phyloP scores from a whole-genome alignment of 2,888 invertebrate species.

The Venustoraphidia nigricollis region DNA sequence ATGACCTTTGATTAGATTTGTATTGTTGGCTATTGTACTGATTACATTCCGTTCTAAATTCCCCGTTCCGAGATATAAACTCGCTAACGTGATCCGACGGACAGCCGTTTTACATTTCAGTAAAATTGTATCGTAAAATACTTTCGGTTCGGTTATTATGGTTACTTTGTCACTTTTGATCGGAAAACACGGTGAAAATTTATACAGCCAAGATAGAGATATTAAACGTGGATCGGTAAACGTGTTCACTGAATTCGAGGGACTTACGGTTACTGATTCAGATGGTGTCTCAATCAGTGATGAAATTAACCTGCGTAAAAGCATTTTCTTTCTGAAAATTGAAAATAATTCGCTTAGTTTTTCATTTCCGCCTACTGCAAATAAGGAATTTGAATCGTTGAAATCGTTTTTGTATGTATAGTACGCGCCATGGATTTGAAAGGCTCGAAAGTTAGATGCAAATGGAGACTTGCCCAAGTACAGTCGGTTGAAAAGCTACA shows the following conservation, averaged over 20 bases:
- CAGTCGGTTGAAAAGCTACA: too few relatives aligned
- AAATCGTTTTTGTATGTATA: too few relatives aligned
- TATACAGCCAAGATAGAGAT: slow-evolving; percentile 38
- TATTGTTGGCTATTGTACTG: slow-evolving; percentile 43
- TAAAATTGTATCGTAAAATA: slow-evolving; percentile 60
- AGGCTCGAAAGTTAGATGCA: too few relatives aligned
- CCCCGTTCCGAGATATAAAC: slow-evolving; percentile 88
- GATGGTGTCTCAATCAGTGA: background rate
- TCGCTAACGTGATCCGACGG: slow-evolving; percentile 65
- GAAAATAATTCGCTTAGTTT: too few relatives aligned
- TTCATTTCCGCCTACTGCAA: too few relatives aligned
- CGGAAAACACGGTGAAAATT: slow-evolving; percentile 51
- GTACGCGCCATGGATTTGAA: too few relatives aligned
- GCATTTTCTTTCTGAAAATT: too few relatives aligned
- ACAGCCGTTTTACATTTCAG: slow-evolving; percentile 50
- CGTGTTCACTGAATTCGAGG: too few relatives aligned
- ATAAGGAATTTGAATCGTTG: too few relatives aligned
- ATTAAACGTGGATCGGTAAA: background rate
- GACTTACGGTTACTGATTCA: background rate
- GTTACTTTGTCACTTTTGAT: slow-evolving; percentile 49
- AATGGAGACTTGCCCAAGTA: too few relatives aligned
- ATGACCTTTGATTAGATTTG: slow-evolving; percentile 33
- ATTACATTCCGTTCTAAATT: slow-evolving; percentile 64
- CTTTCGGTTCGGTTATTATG: slow-evolving; percentile 58
- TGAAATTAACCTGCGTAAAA: background rate